Evolutionary conservation across 1,140 invertebrate species (phyloP).

Genomic region (Drosophila navojoa): DNA sequence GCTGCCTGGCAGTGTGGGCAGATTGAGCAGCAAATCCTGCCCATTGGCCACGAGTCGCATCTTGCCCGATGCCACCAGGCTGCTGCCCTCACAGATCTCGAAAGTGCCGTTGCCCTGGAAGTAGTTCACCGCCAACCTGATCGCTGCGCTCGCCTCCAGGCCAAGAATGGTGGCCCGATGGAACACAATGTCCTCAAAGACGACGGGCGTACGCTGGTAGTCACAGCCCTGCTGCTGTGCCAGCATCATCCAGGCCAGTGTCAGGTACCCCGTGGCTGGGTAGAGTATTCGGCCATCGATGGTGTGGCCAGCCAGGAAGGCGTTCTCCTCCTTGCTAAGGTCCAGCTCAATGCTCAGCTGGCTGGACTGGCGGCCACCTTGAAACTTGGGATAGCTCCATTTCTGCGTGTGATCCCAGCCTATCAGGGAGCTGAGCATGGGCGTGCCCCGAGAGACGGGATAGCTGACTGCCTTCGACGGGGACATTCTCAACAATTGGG

Average conservation of each 20-base stretch:
- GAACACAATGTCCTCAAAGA: constrained; percentile 95
- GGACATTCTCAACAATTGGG: constrained; percentile 90
- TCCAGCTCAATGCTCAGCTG: constrained; percentile 91
- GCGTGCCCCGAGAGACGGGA: constrained; percentile 94
- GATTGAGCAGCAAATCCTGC: constrained; percentile 85
- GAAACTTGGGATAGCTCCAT: constrained; percentile 91
- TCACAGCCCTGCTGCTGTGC: constrained; percentile 92
- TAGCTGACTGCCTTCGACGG: constrained; percentile 86
- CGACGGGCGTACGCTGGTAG: constrained; percentile 91
- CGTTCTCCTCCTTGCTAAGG: constrained; percentile 89
- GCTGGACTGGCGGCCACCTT: constrained; percentile 84
- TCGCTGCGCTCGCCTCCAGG: constrained; percentile 89
- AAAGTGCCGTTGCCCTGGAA: constrained; percentile 95
- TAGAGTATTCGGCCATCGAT: constrained; percentile 97
- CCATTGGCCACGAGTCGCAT: constrained; percentile 88
- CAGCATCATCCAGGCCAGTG: constrained; percentile 96
- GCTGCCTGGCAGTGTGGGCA: constrained; percentile 53
- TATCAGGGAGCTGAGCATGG: constrained; percentile 92
- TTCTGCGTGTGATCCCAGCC: constrained; percentile 95
- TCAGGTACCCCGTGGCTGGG: constrained; percentile 98
- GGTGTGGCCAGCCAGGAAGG: constrained; percentile 92
- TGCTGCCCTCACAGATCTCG: constrained; percentile 94
- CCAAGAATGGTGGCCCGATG: constrained; percentile 92
- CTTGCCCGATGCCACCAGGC: constrained; percentile 90
- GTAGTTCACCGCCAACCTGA: constrained; percentile 94